Base-by-base conservation (phyloP, 2,888 invertebrate species). In the Drosophila paramelanica region DNA sequence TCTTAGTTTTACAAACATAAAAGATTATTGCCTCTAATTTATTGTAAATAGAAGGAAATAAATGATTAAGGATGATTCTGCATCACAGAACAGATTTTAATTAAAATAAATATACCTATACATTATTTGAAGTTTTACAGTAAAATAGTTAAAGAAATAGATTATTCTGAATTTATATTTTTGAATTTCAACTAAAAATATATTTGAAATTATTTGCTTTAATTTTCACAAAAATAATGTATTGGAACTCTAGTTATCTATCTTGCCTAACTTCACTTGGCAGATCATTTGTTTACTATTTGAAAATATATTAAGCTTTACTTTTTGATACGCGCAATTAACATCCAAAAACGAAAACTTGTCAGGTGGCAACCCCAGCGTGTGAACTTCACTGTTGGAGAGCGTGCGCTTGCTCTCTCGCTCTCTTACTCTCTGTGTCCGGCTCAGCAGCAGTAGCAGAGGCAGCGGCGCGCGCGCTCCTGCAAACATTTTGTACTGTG, bases 401-500 rank as follows among this genome's bases (percentile, higher is more conserved):
- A 56, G 67, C 61, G 62, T 38, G 42, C 59, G 47, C 59, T 52
- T 39, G 60, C 46, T 53, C 46, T 53, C 31, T 43, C 57, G 64
- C 49, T 62, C 62, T 47, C 73, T 70, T 31, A 31, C 59, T 62
- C 58, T 42, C 43, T 10, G 46, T 36, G 62, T 43, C 36, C 57
- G 56, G 58, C 55, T 61, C 57, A 62, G 53, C 14, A 61, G 45
- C 43, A 43, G 31, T 11, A 25, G 45, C 45, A 45, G 23, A 25
- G 45, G 45, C 45, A 25, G 64, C 46, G 53, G 50, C 57, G 43
- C 53, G 51, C 73, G 47, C 67, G 84, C 80, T 83, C 81, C 86
- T 81, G 77, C 81, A 81, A 83, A 84, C 87, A 81, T 83, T 83
- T 56, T 59, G 38, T 49, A 41, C 14, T 51, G 45, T 53, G 25